Evolutionary conservation across 2,797 vertebrate species (phyloP), one percentile per base, ranked within the genome.

Genomic region (Gadopsis bispinosus): DNA sequence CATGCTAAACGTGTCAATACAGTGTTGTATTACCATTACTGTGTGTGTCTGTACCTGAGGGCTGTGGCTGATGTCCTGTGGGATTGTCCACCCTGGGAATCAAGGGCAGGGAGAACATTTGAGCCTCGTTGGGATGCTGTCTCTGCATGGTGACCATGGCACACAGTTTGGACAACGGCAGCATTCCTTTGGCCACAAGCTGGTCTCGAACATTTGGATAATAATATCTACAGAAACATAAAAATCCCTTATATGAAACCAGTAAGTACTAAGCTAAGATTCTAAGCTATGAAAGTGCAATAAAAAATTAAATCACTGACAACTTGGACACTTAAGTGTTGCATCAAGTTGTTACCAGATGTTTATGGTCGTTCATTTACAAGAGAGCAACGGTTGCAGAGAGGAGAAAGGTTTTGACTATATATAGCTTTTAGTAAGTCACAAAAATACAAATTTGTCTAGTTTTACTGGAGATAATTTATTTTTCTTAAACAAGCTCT

Each of bases 141-240:
- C 90, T 95, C 91, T 97, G 97, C 96, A 96, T 95, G 8, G 98
- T 98, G 56, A 97, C 96, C 96, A 98, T 95, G 83, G 97, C 97
- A 80, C 97, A 99, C 22, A 99, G 94, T 74, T 97, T 97, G 10
- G 98, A 97, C 87, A 99, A 85, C 0, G 97, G 97, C 81, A 99
- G 93, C 54, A 95, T 87, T 77, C 96, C 97, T 87, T 83, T 96
- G 90, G 97, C 98, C 31, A 98, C 97, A 84, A 98, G 92, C 92
- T 99, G 98, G 69, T 99, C 98, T 83, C 97, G 95, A 71, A 99
- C 97, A 63, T 98, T 98, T 67, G 98, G 98, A 90, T 99, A 99
- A 85, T 99, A 99, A 90, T 99, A 99, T 89, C 98, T 99, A 83
- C 20, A 83, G 41, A 62, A 2, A 67, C 11, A 70, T 0, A 26